Conservation (phyloP, 1,140 invertebrate species). For the Drosophila lacertosa region DNA sequence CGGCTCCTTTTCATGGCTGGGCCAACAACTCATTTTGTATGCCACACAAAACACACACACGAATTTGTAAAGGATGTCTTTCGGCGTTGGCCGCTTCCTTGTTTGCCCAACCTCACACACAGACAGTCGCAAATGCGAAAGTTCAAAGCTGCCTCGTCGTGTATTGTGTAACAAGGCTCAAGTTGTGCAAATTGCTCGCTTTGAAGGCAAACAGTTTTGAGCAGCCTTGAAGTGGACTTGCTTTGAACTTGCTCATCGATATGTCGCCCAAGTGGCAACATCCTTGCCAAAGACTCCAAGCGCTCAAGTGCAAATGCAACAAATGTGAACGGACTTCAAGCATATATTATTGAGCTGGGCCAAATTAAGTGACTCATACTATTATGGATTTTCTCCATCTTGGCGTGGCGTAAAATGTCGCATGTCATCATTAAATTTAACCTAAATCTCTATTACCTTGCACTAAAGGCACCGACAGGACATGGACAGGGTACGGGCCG, state of each 20-base stretch:
- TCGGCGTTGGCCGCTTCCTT: conserved; percentile 55
- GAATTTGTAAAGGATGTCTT: conserved; percentile 59
- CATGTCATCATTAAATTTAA: conserved; percentile 80
- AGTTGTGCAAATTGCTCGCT: conserved; percentile 66
- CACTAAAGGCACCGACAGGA: conserved; percentile 10
- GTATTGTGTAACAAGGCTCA: conserved; percentile 71
- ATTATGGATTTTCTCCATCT: conserved; percentile 72
- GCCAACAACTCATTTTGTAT: conserved; percentile 70
- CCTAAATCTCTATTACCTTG: conserved; percentile 78
- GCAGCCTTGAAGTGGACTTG: conserved; percentile 64
- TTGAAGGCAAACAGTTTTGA: conserved; percentile 45
- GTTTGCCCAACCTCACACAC: conserved; percentile 44
- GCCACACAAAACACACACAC: conserved; percentile 29
- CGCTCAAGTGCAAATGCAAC: conserved; percentile 50
- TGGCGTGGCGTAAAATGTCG: conserved; percentile 60
- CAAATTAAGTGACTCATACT: conserved; percentile 66
- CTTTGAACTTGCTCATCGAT: conserved; percentile 66
- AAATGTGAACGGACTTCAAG: conserved; percentile 17
- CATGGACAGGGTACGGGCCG: background rate
- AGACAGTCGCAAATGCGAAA: conserved; percentile 43
- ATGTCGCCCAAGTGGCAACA: conserved; percentile 47
- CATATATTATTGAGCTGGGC: conserved; percentile 2
- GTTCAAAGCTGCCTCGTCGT: conserved; percentile 70
- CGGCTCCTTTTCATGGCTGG: conserved; percentile 52
- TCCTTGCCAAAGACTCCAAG: conserved; percentile 41